Base-by-base conservation (phyloP, 2,797 vertebrate genomes). In the Melanotaenia trifasciata region DNA sequence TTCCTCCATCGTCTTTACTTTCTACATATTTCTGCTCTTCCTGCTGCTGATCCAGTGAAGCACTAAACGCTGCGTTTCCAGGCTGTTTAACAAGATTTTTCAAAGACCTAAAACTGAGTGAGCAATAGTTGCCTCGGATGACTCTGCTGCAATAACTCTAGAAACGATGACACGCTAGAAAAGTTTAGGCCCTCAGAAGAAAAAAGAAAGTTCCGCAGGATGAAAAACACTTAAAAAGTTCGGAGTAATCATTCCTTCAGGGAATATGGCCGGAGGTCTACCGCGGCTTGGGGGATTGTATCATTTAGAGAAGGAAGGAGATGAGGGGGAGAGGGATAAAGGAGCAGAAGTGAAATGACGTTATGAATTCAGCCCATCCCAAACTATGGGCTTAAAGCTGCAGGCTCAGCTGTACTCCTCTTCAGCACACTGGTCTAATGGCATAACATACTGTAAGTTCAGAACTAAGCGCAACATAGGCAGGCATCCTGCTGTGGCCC, bases 301-400 rank as follows among this genome's bases (percentile, higher is more conserved):
- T 73, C 71, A 68, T 67, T 70, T 63, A 35, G 65, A 75, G 78
- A 66, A 58, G 11, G 71, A 81, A 75, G 64, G 51, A 51, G 75
- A 67, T 70, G 80, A 76, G 69, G 70, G 68, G 79, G 69, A 58
- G 74, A 87, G 70, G 69, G 86, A 83, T 77, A 70, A 86, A 86
- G 83, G 79, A 72, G 11, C 66, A 83, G 80, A 80, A 76, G 14
- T 87, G 79, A 80, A 80, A 87, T 90, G 85, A 89, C 82, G 82
- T 86, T 72, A 84, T 83, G 79, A 76, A 64, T 40, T 58, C 38
- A 84, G 86, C 90, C 88, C 88, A 87, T 79, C 87, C 86, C 86
- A 91, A 71, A 83, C 58, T n/a, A 69, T 62, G 11, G 28, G 70
- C 86, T 91, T 90, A 88, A 89, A 90, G 80, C 75, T 73, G 74